Evolutionary conservation across 1,140 invertebrate genomes (phyloP).

Genomic region (Coelopa frigida): DNA sequence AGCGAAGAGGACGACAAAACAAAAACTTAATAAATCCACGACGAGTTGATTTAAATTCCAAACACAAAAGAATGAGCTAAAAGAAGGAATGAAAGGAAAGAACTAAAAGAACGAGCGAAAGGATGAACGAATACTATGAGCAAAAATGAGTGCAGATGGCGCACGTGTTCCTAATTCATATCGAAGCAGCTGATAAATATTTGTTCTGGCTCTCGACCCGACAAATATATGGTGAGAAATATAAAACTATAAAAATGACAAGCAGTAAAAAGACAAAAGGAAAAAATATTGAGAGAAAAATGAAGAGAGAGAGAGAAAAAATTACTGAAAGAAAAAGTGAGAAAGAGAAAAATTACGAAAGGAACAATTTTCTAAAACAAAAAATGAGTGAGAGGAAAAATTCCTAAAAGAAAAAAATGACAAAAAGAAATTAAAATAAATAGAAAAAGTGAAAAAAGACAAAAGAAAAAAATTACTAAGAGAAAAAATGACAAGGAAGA

Average conservation of each 20-base stretch:
- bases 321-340: neutral
- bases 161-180: conserved; percentile 15
- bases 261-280: neutral
- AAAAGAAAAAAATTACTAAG: no score
- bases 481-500: no score
- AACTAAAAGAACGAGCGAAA: conserved; percentile 3
- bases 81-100: conserved; percentile 3
- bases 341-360: neutral
- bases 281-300: neutral
- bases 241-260: neutral
- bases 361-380: neutral
- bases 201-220: conserved; percentile 10
- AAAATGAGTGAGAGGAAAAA: neutral
- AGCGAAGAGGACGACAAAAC: conserved; percentile 2
- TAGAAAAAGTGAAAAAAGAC: no score
- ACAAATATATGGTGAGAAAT: neutral
- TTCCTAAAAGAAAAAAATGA: no score
- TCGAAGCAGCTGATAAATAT: conserved; percentile 15
- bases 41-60: neutral
- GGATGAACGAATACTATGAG: neutral
- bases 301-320: neutral
- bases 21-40: neutral
- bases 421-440: no score
- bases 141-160: neutral
- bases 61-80: conserved; percentile 3